phyloP scores from a whole-genome alignment of 2,888 invertebrate species.

The Cheilosia scutellata region DNA sequence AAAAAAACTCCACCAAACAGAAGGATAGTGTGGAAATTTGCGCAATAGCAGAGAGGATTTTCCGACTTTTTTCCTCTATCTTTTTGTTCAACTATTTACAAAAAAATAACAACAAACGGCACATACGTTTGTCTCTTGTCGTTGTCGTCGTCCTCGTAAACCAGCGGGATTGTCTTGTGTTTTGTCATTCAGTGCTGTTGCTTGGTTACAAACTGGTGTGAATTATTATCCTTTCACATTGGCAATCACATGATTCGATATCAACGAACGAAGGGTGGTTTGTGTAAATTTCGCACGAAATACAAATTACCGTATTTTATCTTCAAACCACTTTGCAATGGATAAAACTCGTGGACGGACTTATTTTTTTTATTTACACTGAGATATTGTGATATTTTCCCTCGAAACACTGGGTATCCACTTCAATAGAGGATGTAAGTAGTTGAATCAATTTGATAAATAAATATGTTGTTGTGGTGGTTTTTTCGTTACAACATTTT shows the following conservation, averaged over 20 bases:
- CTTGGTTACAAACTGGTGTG: conserved; percentile 49
- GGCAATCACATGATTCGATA: conserved; percentile 24
- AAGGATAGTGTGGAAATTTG: conserved; percentile 40
- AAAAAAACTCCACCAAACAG: conserved; percentile 31
- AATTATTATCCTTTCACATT: conserved; percentile 20
- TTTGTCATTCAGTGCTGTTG: conserved; percentile 66
- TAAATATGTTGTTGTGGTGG: not conserved
- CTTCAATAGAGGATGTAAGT: conserved; percentile 40
- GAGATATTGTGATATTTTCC: conserved; percentile 19
- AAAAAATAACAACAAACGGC: not conserved
- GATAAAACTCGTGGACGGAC: conserved; percentile 56
- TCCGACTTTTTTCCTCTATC: not conserved
- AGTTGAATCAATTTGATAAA: conserved; percentile 48
- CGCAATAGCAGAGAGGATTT: conserved; percentile 51
- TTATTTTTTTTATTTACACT: conserved; percentile 12
- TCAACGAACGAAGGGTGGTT: not conserved
- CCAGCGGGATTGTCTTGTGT: conserved; percentile 34
- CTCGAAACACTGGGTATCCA: conserved; percentile 30
- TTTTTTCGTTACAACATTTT: conserved; percentile 15
- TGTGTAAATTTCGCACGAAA: not conserved
- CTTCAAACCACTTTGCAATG: conserved; percentile 23
- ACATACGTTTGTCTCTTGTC: not conserved
- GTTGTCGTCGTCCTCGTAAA: conserved; percentile 6
- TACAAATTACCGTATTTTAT: conserved; percentile 34
- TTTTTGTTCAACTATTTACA: conserved; percentile 4